phyloP scores from a whole-genome alignment of 2,888 invertebrate species.

The Apocheima hispidaria region DNA sequence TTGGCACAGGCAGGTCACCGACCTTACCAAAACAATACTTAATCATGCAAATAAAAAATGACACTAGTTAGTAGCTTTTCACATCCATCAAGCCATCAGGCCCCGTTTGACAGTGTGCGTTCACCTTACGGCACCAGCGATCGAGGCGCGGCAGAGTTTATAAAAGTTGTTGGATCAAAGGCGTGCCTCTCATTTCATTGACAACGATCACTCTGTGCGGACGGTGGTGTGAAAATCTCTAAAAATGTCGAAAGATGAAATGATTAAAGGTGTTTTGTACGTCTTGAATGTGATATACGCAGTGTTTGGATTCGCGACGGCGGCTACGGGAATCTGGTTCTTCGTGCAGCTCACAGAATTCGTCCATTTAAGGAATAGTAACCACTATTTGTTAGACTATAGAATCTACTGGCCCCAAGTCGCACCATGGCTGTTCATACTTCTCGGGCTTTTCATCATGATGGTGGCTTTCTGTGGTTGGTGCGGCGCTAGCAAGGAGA shows the following conservation, averaged over 20 bases:
- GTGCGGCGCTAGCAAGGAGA: conserved; percentile 75
- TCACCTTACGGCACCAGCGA: conserved; percentile 40
- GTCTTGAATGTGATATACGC: conserved; percentile 78
- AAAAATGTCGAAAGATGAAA: conserved; percentile 75
- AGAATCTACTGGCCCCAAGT: conserved; percentile 82
- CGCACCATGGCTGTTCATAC: conserved; percentile 81
- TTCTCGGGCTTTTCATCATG: conserved; percentile 74
- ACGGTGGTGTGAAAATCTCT: conserved; percentile 47
- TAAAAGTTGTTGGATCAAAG: conserved; percentile 71
- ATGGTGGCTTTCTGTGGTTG: conserved; percentile 78
- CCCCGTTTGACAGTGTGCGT: conserved; percentile 43
- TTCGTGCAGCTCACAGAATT: conserved; percentile 80
- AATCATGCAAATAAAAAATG: conserved; percentile 20
- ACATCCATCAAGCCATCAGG: conserved; percentile 40
- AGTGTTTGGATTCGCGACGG: conserved; percentile 75
- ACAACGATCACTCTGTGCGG: conserved; percentile 63
- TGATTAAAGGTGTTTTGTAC: conserved; percentile 75
- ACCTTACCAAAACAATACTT: conserved; percentile 20
- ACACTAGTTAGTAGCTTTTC: conserved; percentile 18
- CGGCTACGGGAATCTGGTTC: conserved; percentile 81
- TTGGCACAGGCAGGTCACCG: conserved; percentile 14
- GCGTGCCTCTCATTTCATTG: conserved; percentile 73
- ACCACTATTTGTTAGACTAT: conserved; percentile 80
- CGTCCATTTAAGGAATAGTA: conserved; percentile 75
- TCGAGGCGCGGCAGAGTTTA: conserved; percentile 66